Conservation (phyloP, 1,140 invertebrate genomes). For the Lucilia cuprina region DNA sequence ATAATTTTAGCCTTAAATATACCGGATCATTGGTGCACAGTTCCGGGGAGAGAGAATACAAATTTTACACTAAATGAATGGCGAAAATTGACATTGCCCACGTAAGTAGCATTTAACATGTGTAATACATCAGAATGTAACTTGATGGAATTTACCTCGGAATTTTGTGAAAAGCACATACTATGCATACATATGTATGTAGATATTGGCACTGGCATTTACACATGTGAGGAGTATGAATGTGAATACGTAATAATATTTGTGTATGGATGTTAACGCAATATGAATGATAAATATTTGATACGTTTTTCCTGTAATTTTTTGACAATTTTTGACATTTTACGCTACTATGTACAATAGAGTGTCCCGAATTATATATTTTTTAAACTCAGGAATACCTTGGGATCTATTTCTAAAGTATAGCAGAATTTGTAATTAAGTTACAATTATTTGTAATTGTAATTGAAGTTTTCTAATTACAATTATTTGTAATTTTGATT, state of each 20-base stretch:
- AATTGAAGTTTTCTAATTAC: no score
- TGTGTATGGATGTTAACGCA: not conserved
- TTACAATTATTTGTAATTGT: no score
- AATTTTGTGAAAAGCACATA: not conserved
- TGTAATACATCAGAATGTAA: not conserved
- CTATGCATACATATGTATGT: not conserved
- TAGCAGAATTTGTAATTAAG: no score
- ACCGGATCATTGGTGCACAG: conserved; percentile 68
- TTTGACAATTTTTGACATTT: conserved; percentile 25
- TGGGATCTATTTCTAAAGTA: no score
- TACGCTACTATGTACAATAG: not conserved
- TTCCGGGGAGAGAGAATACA: conserved; percentile 63
- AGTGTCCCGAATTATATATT: no score
- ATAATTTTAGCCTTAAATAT: conserved; percentile 64
- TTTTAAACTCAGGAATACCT: no score
- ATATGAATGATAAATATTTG: conserved; percentile 34
- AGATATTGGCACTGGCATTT: not conserved
- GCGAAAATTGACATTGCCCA: conserved; percentile 64
- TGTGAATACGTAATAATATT: not conserved
- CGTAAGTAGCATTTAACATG: conserved; percentile 50
- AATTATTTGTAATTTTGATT: no score
- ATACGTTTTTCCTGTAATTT: conserved; percentile 13
- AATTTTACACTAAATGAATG: conserved; percentile 64
- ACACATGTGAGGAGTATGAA: not conserved
- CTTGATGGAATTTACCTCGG: not conserved